Base-by-base conservation (phyloP, 2,113 vertebrate genomes). In the Xenotilapia leptura region DNA sequence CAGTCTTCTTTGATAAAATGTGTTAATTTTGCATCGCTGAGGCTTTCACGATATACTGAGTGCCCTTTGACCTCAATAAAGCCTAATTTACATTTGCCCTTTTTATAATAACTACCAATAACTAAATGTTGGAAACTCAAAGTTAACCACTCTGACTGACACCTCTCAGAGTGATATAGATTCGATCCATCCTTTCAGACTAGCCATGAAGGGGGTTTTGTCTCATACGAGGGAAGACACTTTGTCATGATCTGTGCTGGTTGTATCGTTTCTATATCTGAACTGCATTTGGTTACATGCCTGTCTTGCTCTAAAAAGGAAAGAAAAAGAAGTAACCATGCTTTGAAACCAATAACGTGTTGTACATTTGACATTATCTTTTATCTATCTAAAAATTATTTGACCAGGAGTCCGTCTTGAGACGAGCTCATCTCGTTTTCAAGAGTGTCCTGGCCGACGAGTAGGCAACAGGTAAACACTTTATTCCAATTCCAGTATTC, bases 371-470 rank as follows among this genome's bases (percentile, higher is more conserved):
- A 96, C 96, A 90, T 96, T 94, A 96, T 96, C 93, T 96, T 95
- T 93, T 95, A 96, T 95, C 92, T 96, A 97, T 97, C 95, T 96
- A 97, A 97, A 97, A 97, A 97, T 96, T 92, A 97, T 96, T 96
- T 96, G 96, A 97, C 96, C 96, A 97, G 96, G 96, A 96, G 96
- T 96, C 93, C 96, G 96, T 97, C 96, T 97, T 97, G 96, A 97
- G 96, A 97, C 96, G 96, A 97, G 96, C 95, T 94, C 96, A 96
- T 97, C 96, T 97, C 96, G 96, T 97, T 97, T 97, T 97, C 96
- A 97, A 97, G 96, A 96, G 95, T 97, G 96, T 92, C 96, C 96
- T 97, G 96, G 96, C 95, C 96, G 96, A 95, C 93, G 95, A 96
- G 88, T 97, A 96, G 96, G 95, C 96, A 96, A 94, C 96, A 97